phyloP scores from a whole-genome alignment of 2,888 invertebrate species.

The Cerastoderma edule region DNA sequence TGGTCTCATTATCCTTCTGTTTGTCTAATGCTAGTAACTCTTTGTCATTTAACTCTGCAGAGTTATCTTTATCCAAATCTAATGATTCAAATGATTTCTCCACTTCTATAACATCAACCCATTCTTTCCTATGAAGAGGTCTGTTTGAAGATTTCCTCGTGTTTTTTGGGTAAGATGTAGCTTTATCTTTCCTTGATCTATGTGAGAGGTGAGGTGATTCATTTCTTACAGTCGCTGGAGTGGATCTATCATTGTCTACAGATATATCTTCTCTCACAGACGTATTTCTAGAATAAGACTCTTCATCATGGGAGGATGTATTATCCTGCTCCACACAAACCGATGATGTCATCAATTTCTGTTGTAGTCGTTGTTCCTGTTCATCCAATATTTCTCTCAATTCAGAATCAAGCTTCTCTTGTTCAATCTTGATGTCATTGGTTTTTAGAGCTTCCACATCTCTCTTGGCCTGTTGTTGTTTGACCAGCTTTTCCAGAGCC shows the following conservation, averaged over 20 bases:
- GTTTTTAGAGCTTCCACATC: constrained; percentile 61
- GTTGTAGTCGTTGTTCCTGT: constrained; percentile 55
- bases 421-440: constrained; percentile 63
- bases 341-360: constrained; percentile 38
- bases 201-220: constrained; percentile 5
- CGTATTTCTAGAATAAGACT: constrained; percentile 3
- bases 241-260: constrained; percentile 9
- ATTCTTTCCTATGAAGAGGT: constrained; percentile 49
- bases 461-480: constrained; percentile 65
- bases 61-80: constrained; percentile 4
- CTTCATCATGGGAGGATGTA: constrained; percentile 18
- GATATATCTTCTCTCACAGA: constrained; percentile 7
- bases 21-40: constrained; percentile 3
- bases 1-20: constrained; percentile 8
- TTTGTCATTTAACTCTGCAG: constrained; percentile 15
- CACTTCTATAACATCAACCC: constrained; percentile 52
- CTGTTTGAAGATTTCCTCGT: constrained; percentile 17
- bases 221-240: not conserved
- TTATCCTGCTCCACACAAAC: constrained; percentile 3
- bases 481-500: constrained; percentile 65
- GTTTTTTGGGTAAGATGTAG: not conserved
- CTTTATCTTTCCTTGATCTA: constrained; percentile 6
- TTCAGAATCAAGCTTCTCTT: constrained; percentile 66
- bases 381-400: constrained; percentile 65
- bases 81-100: constrained; percentile 9